phyloP scores from a whole-genome alignment of 2,888 invertebrate species.

The Timandra comae region DNA sequence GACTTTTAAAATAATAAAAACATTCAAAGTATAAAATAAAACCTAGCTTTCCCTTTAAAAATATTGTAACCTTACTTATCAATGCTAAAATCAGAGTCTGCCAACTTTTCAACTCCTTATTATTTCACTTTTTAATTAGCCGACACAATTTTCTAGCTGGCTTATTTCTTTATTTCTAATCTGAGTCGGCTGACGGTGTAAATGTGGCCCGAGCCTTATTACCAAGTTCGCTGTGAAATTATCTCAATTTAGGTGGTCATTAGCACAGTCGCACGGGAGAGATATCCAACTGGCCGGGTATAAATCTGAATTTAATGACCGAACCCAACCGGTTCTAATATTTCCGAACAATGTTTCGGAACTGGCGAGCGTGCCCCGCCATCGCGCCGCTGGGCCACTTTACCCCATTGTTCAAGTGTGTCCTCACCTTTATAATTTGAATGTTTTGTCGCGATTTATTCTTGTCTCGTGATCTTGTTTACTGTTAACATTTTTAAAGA shows the following conservation, averaged over 20 bases:
- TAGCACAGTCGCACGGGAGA: conserved; percentile 73
- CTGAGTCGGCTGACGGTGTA: conserved; percentile 14
- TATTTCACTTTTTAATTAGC: conserved; percentile 12
- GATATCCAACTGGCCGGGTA: conserved; percentile 65
- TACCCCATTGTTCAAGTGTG: conserved; percentile 23
- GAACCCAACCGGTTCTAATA: conserved; percentile 52
- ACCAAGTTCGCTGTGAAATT: conserved; percentile 66
- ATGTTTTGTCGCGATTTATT: conserved; percentile 13
- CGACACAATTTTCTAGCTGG: conserved; percentile 17
- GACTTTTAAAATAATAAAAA: too few relatives aligned
- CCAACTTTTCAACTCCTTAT: too few relatives aligned
- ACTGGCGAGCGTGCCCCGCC: conserved; percentile 16
- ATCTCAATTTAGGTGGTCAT: conserved; percentile 77
- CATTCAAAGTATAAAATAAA: too few relatives aligned
- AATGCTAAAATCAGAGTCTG: too few relatives aligned
- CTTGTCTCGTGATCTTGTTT: conserved; percentile 13
- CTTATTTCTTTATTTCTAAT: conserved; percentile 23
- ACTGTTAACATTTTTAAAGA: too few relatives aligned
- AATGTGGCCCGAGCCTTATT: conserved; percentile 37
- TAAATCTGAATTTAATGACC: conserved; percentile 76
- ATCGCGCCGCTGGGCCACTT: conserved; percentile 18
- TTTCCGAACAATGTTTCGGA: conserved; percentile 61
- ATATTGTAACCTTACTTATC: too few relatives aligned
- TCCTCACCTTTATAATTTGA: conserved; percentile 28
- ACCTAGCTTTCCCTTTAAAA: too few relatives aligned